Evolutionary conservation across 1,140 invertebrate genomes (phyloP).

Genomic region (Calosoma granatense): DNA sequence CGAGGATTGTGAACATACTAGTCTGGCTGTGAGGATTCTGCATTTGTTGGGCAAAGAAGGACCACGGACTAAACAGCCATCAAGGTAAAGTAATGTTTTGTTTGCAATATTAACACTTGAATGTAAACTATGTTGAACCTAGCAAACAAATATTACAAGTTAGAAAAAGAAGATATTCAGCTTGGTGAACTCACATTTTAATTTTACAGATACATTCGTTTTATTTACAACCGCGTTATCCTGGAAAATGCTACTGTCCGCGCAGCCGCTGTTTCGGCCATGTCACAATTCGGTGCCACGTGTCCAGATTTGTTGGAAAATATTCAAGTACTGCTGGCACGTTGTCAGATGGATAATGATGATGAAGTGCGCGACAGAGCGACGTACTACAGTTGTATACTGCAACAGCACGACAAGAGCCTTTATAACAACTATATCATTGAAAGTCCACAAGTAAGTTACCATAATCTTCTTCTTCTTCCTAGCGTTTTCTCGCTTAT

Average conservation of each 20-base stretch:
- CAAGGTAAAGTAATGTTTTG: slow-evolving; percentile 38
- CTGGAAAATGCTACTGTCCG: slow-evolving; percentile 90
- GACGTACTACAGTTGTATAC: slow-evolving; percentile 88
- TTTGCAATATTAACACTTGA: background rate
- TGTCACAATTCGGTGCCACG: slow-evolving; percentile 94
- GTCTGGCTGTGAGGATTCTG: slow-evolving; percentile 91
- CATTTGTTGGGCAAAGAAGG: slow-evolving; percentile 97
- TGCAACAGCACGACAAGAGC: slow-evolving; percentile 51
- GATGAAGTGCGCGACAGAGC: slow-evolving; percentile 98
- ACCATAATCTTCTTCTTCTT: slow-evolving; percentile 1
- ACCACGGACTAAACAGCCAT: slow-evolving; percentile 86
- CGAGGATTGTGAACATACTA: slow-evolving; percentile 98
- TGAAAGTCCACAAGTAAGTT: slow-evolving; percentile 50
- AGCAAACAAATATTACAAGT: background rate
- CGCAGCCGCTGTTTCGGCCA: slow-evolving; percentile 91
- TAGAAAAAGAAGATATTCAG: background rate
- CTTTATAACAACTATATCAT: slow-evolving; percentile 80
- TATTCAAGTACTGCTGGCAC: slow-evolving; percentile 66
- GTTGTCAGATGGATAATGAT: slow-evolving; percentile 93
- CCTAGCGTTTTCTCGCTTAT: background rate
- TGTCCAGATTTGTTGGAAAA: slow-evolving; percentile 87
- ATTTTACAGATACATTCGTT: slow-evolving; percentile 76
- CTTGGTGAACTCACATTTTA: background rate
- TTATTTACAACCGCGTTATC: slow-evolving; percentile 98
- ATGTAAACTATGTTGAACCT: background rate